phyloP scores from a whole-genome alignment of 1,140 invertebrate genomes.

The Caerostris darwini region DNA sequence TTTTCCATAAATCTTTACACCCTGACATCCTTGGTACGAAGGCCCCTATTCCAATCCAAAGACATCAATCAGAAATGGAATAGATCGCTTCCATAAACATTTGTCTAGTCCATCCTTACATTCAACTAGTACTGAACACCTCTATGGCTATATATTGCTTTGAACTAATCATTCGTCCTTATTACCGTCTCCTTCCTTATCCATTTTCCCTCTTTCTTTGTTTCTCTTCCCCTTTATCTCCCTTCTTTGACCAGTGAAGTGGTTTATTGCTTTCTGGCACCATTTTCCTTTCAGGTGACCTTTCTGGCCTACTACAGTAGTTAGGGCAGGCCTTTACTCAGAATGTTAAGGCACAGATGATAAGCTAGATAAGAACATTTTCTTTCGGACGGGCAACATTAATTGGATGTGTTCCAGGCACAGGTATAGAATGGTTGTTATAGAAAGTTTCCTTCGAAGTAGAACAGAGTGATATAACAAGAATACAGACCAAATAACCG shows the following conservation, averaged over 20 bases:
- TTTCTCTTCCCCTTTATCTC: slow-evolving; percentile 50
- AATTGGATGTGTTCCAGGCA: slow-evolving; percentile 46
- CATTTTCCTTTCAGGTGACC: slow-evolving; percentile 20
- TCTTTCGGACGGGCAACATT: slow-evolving; percentile 27
- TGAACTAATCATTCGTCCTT: slow-evolving; percentile 62
- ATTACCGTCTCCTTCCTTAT: slow-evolving; percentile 49
- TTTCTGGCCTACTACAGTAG: neutral
- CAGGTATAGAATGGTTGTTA: slow-evolving; percentile 14
- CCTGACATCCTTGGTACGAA: neutral
- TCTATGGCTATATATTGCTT: slow-evolving; percentile 46
- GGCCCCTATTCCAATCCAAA: neutral
- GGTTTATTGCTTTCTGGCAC: slow-evolving; percentile 48
- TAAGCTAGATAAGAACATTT: slow-evolving; percentile 4
- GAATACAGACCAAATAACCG: neutral
- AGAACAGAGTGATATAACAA: neutral
- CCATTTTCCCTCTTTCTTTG: slow-evolving; percentile 48
- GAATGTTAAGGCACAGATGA: slow-evolving; percentile 42
- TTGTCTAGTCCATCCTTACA: slow-evolving; percentile 15
- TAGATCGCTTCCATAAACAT: slow-evolving; percentile 30
- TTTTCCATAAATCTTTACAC: neutral
- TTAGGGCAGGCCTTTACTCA: neutral
- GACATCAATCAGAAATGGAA: slow-evolving; percentile 3
- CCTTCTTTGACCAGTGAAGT: slow-evolving; percentile 57
- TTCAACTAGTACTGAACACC: slow-evolving; percentile 46
- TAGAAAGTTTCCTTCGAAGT: neutral